Conservation (phyloP, 2,797 vertebrate genomes). For the Crenuchus spilurus region DNA sequence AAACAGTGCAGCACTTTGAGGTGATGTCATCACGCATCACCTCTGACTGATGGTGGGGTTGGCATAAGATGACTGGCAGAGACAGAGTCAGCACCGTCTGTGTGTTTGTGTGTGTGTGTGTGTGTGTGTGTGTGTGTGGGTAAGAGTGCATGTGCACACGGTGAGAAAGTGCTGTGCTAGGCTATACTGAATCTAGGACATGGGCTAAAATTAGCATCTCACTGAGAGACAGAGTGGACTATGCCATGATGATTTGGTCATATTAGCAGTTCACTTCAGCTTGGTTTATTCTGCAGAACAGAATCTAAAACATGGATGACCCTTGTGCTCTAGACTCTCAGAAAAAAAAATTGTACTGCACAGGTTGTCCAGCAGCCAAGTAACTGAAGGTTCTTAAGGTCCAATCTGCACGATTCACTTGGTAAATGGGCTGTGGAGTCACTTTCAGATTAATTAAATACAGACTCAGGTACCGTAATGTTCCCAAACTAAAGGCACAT, state of each 20-base stretch:
- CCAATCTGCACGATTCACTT: no score
- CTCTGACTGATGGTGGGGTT: slow-evolving; percentile 67
- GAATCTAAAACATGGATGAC: slow-evolving; percentile 45
- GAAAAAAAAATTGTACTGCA: background rate
- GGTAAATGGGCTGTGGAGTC: no score
- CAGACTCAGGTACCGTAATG: no score
- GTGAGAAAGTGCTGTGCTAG: slow-evolving; percentile 69
- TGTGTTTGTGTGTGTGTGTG: background rate
- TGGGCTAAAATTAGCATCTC: slow-evolving; percentile 70
- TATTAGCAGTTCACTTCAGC: slow-evolving; percentile 38
- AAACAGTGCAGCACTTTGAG: slow-evolving; percentile 79
- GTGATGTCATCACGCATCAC: slow-evolving; percentile 80
- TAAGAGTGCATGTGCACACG: slow-evolving; percentile 61
- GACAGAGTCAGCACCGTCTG: slow-evolving; percentile 70
- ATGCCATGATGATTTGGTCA: slow-evolving; percentile 45
- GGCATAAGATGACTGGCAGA: slow-evolving; percentile 75
- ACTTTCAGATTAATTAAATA: no score
- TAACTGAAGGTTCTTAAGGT: no score
- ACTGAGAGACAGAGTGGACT: slow-evolving; percentile 58
- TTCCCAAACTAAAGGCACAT: no score
- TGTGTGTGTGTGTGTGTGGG: slow-evolving; percentile 1
- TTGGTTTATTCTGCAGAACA: slow-evolving; percentile 22
- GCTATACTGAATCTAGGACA: slow-evolving; percentile 73
- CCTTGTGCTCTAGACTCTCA: background rate
- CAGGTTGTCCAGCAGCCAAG: no score